A percentile compares a stretch with the other conserved stretches of the same genome.
phyloP scores from a whole-genome alignment of 2,113 vertebrate species.

The Aphelocoma coerulescens region DNA sequence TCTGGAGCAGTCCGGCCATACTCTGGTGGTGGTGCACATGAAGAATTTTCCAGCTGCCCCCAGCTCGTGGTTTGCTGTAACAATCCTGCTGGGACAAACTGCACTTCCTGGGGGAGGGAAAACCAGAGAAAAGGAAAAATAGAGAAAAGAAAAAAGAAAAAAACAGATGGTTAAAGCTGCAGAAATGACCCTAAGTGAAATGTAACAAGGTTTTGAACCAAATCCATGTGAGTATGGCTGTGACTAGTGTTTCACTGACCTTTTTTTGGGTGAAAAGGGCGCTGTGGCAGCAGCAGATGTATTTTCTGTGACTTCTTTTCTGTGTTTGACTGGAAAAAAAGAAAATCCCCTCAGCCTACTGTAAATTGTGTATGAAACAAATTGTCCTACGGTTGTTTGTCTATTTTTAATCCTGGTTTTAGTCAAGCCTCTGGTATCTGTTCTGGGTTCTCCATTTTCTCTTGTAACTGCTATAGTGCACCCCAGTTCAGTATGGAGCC shows the following conservation, averaged over 20 bases:
- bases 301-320: constrained; percentile 70
- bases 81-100: neutral
- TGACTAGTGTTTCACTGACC: neutral
- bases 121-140: neutral
- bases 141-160: too few relatives aligned
- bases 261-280: neutral
- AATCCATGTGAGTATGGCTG: constrained; percentile 30
- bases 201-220: neutral
- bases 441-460: constrained; percentile 62
- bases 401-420: constrained; percentile 63
- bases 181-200: constrained; percentile 7
- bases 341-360: constrained; percentile 1
- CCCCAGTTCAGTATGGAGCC: constrained; percentile 51
- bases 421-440: constrained; percentile 68
- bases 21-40: neutral
- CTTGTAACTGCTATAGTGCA: constrained; percentile 54
- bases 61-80: neutral
- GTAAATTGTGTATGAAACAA: constrained; percentile 76
- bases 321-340: constrained; percentile 30
- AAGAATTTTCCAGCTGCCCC: neutral
- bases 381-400: constrained; percentile 55
- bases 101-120: neutral
- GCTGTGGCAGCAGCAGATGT: constrained; percentile 70
- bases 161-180: neutral
- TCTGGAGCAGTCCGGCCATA: neutral